A percentile compares a stretch with the other conserved stretches of the same genome.
Evolutionary conservation across 2,113 vertebrate genomes (phyloP).

Genomic region (Aldabrachelys gigantea): DNA sequence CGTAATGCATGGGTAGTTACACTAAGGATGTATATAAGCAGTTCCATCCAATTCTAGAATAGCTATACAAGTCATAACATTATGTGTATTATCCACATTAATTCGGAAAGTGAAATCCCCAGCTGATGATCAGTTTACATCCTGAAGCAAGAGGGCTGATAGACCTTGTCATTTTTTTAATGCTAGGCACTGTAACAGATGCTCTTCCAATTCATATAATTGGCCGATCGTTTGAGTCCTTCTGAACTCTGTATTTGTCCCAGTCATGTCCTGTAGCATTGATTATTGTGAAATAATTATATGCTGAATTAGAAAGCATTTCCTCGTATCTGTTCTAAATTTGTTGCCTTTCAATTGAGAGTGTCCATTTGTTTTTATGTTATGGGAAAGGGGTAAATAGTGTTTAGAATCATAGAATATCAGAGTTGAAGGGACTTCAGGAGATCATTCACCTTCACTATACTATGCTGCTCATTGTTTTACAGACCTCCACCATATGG

Average conservation of each 20-base stretch:
- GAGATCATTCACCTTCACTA: not conserved
- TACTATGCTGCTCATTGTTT: not conserved
- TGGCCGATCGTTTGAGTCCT: not conserved
- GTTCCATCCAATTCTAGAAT: not conserved
- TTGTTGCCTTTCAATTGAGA: not conserved
- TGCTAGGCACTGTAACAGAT: not conserved
- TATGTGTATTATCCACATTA: not conserved
- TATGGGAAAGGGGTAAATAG: not conserved
- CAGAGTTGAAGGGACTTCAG: too few relatives aligned
- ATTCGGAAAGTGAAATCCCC: not conserved
- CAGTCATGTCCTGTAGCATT: not conserved
- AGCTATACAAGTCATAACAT: not conserved
- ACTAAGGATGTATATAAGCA: not conserved
- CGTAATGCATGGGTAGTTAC: not conserved
- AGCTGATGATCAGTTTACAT: not conserved
- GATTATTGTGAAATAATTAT: not conserved
- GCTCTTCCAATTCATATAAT: not conserved
- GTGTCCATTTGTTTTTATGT: not conserved
- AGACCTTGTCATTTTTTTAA: not conserved
- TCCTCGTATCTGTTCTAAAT: not conserved
- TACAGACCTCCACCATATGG: not conserved
- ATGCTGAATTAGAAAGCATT: not conserved
- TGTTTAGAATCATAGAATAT: not conserved
- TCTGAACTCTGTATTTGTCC: not conserved
- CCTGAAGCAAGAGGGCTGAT: not conserved